Conservation (phyloP, 2,888 invertebrate genomes). For the Epistrophe grossulariae region DNA sequence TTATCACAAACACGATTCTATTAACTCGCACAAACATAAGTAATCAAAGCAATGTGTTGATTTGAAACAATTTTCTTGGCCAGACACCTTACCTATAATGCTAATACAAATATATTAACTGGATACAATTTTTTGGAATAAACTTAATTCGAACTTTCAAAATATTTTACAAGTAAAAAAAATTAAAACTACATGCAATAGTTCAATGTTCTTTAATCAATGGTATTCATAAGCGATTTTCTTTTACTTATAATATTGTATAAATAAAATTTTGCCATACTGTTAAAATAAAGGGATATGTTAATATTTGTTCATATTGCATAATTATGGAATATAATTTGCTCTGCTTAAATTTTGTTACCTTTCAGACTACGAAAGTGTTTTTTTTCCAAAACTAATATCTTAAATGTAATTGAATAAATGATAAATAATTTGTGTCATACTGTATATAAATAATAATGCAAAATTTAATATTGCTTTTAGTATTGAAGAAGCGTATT, state of each 20-base stretch:
- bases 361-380: background rate
- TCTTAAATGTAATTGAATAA: background rate
- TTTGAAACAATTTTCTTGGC: background rate
- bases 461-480: slow-evolving; percentile 14
- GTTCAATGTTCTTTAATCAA: background rate
- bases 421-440: background rate
- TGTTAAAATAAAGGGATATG: background rate
- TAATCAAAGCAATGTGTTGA: background rate
- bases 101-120: background rate
- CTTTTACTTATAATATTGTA: background rate
- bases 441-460: slow-evolving; percentile 20
- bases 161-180: background rate
- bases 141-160: background rate
- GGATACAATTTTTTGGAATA: background rate
- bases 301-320: background rate
- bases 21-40: slow-evolving; percentile 52
- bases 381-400: slow-evolving; percentile 3
- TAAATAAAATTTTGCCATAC: background rate
- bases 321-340: background rate
- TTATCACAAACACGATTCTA: slow-evolving; percentile 39
- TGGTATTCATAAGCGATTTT: background rate
- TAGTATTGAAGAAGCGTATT: slow-evolving; percentile 7
- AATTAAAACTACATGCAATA: background rate
- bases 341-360: background rate
- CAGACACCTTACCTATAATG: background rate